Conservation (phyloP, 2,113 vertebrate genomes). For the Cyprinus carpio region DNA sequence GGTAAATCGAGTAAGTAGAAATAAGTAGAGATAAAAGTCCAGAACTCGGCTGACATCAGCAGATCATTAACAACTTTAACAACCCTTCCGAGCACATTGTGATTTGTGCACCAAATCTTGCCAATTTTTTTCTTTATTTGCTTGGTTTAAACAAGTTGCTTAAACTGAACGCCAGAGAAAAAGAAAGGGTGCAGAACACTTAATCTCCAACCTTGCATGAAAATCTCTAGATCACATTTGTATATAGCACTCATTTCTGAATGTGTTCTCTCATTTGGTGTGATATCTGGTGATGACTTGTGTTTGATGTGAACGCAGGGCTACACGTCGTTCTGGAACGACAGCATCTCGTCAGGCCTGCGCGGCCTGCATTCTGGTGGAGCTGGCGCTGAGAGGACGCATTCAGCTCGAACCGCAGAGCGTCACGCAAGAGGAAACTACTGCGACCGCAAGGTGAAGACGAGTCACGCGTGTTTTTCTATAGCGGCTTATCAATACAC, state of each 20-base stretch:
- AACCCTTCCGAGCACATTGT: too few relatives aligned
- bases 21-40: too few relatives aligned
- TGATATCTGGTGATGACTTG: neutral
- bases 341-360: conserved; percentile 85
- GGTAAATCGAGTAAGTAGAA: too few relatives aligned
- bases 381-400: conserved; percentile 65
- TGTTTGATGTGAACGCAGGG: conserved; percentile 65
- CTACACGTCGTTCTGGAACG: conserved; percentile 80
- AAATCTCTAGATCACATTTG: neutral
- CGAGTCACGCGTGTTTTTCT: too few relatives aligned
- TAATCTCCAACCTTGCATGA: neutral
- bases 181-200: neutral
- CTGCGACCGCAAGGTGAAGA: conserved; percentile 15
- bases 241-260: neutral
- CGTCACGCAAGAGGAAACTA: neutral
- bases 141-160: neutral
- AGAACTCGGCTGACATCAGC: too few relatives aligned
- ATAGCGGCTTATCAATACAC: too few relatives aligned
- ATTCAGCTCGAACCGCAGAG: conserved; percentile 55
- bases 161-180: neutral
- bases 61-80: too few relatives aligned
- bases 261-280: neutral
- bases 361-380: conserved; percentile 56
- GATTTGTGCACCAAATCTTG: too few relatives aligned
- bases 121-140: neutral